Evolutionary conservation across 2,797 vertebrate genomes (phyloP), one percentile per base, ranked within the genome.

Genomic region (Enteromius paludinosus): DNA sequence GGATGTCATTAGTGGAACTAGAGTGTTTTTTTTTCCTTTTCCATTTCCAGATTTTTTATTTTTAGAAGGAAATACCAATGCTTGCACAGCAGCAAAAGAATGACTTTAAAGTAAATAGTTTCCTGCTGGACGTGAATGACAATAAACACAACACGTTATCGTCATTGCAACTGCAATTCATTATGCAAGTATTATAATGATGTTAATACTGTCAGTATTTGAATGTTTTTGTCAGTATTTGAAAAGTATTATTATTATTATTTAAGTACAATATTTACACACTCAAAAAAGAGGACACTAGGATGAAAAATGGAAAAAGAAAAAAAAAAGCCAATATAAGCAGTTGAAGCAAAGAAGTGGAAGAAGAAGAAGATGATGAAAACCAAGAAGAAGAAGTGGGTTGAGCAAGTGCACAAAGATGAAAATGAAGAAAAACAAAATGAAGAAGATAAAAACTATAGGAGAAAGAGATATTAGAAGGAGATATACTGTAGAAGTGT

Each of bases 1-100:
- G 45, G 78, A 77, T 41, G 47, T 82, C 70, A 72, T 76, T 35
- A 54, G 70, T 61, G 65, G 69, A 71, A 76, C 81, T 56, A 84
- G 74, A 66, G 47, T 71, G 41, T 15, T 77, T 88, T 81, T 54
- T 84, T 79, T 45, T 33, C 59, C 61, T 69, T 66, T 86, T 81
- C 79, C 78, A 79, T 79, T 76, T 30, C 3, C 28, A 80, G 25
- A 79, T 43, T 20, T 43, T 35, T n/a, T 59, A 70, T 66, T 78
- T 78, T 45, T 65, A 69, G 65, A 54, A 28, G 47, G 52, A 78
- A 69, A 69, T 41, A 68, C 33, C 49, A 80, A 20, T 54, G 30
- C 15, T 18, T 25, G 15, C n/a, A 68, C 3, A 14, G 18, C 38
- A 70, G 66, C 54, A 80, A 61, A 9, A 49, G 4, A 70, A 33